Conservation (phyloP, 2,888 invertebrate genomes). For the Dryobotodes eremita region DNA sequence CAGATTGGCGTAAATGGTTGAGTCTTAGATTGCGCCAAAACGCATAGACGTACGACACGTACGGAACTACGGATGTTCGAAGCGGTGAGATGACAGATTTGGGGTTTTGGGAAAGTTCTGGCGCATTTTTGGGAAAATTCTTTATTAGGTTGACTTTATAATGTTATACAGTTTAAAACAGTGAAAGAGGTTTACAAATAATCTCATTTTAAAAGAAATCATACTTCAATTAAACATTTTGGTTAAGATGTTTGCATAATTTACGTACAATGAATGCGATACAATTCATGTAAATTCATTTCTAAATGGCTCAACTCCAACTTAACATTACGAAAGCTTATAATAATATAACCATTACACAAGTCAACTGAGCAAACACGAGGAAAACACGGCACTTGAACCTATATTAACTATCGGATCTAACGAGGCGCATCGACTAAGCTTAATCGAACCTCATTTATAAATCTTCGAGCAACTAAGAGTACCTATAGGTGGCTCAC, state of each 20-base stretch:
- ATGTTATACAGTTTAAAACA: background rate
- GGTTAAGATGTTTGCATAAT: background rate
- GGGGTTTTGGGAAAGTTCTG: background rate
- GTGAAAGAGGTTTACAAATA: background rate
- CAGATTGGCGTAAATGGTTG: slow-evolving; percentile 83
- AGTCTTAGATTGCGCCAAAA: slow-evolving; percentile 78
- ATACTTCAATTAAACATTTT: no score
- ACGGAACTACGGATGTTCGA: slow-evolving; percentile 19
- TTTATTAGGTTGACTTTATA: background rate
- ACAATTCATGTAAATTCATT: background rate
- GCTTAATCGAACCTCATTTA: slow-evolving; percentile 80
- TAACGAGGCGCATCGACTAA: slow-evolving; percentile 61
- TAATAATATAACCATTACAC: slow-evolving; percentile 44
- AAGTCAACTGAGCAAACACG: slow-evolving; percentile 43
- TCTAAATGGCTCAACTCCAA: background rate
- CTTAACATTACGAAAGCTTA: slow-evolving; percentile 20
- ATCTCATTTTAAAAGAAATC: background rate
- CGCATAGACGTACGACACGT: slow-evolving; percentile 49
- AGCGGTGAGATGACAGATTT: slow-evolving; percentile 29
- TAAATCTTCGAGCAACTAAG: slow-evolving; percentile 73
- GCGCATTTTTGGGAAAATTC: background rate
- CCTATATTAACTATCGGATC: slow-evolving; percentile 60
- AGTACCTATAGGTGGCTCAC: slow-evolving; percentile 68
- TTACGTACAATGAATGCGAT: background rate
- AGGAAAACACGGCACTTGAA: slow-evolving; percentile 51